A percentile compares a stretch with the other conserved stretches of the same genome.
Conservation (phyloP, 2,797 vertebrate genomes). For the Rhinichthys osculus region DNA sequence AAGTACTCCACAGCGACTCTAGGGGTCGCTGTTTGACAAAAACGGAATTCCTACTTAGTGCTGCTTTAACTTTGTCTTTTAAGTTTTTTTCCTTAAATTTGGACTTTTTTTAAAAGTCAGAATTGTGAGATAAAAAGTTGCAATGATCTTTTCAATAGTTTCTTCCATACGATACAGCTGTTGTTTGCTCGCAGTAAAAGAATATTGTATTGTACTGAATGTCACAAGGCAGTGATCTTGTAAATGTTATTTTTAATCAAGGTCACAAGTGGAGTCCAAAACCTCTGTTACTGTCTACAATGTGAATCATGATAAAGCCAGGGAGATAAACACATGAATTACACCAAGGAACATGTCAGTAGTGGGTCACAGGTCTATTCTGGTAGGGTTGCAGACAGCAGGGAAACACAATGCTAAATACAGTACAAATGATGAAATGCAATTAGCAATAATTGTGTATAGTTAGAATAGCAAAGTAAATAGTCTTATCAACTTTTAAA, state of each 20-base stretch:
- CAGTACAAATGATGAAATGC: background rate
- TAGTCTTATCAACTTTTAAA: background rate
- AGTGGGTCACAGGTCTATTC: background rate
- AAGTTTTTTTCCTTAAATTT: too few species aligned
- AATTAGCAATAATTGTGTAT: background rate
- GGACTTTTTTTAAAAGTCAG: too few species aligned
- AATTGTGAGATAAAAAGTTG: background rate
- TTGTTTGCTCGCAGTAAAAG: slow-evolving; percentile 2
- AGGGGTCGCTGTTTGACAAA: too few species aligned
- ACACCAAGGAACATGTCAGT: background rate
- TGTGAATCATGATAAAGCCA: slow-evolving; percentile 16
- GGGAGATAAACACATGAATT: background rate
- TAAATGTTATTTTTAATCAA: slow-evolving; percentile 29
- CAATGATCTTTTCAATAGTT: background rate
- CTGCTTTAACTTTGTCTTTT: too few species aligned
- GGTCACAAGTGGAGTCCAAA: slow-evolving; percentile 12
- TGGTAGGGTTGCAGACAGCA: background rate
- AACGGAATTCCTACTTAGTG: too few species aligned
- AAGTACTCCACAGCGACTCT: too few species aligned
- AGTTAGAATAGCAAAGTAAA: background rate
- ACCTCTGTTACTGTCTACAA: background rate
- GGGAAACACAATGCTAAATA: background rate
- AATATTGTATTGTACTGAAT: background rate
- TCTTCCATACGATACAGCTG: background rate
- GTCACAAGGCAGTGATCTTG: background rate